Evolutionary conservation across 2,113 vertebrate species (phyloP), one percentile per base, ranked within the genome.

Genomic region (Gymnorhina tibicen): DNA sequence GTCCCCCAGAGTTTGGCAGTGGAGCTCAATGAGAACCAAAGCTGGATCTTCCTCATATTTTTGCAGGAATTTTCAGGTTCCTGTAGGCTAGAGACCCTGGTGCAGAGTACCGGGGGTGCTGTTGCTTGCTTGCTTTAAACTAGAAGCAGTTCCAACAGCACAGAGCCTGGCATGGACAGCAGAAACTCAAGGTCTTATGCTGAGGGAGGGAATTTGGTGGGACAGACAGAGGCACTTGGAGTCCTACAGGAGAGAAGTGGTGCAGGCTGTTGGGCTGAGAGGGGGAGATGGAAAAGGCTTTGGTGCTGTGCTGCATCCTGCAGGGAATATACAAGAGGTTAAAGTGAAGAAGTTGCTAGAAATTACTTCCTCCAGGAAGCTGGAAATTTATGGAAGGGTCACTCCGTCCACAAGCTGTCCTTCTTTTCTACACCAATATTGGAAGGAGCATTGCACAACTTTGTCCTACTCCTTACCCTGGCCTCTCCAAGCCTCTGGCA

Each of bases 321-420:
- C 17, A 47, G 35, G 1, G 27, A 75, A 52, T 9, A n/a, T 3
- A 39, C 37, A 78, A 67, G 16, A 80, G 12, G 17, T 22, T 22
- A 52, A 60, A 13, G 17, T 23, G 22, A 85, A 72, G 75, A 76
- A 53, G 18, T 10, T 10, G 62, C 39, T 79, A 73, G 75, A 80
- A 77, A 58, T 8, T 3, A 6, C 23, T 80, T 83, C 58, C 19
- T 67, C 28, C 20, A 13, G 19, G 27, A 84, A 55, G 30, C 19
- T 30, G 49, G 13, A 55, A 44, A 33, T 83, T 87, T 37, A 46
- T 56, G 53, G 37, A 62, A 72, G 37, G 37, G 33, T 44, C 42
- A 15, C n/a, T 4, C 39, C 1, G 0, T 21, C 27, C 0, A 0
- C 68, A 68, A 69, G 21, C 7, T 46, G 47, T 32, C 73, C 86